Percentiles rank a stretch among this genome's conserved stretches.
phyloP scores from a whole-genome alignment of 2,797 vertebrate species.

The Tapirus indicus region DNA sequence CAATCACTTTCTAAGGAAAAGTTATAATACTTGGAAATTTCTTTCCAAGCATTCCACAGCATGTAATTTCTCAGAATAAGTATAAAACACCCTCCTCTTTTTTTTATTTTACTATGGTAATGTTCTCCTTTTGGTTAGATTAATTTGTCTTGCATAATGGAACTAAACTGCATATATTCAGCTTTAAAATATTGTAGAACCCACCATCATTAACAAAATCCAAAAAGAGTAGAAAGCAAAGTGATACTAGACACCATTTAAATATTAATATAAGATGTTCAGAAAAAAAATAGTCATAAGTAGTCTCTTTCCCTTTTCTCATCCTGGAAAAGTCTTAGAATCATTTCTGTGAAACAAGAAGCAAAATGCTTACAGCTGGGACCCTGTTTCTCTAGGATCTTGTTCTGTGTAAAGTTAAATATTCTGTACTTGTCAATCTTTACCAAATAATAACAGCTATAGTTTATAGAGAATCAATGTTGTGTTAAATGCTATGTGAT shows the following conservation, averaged over 20 bases:
- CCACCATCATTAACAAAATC: neutral
- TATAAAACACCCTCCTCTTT: neutral
- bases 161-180: neutral
- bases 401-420: neutral
- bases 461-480: neutral
- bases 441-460: neutral
- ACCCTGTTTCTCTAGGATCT: neutral
- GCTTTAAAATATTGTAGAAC: neutral
- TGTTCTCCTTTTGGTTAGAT: neutral
- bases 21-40: constrained; percentile 21
- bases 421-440: neutral
- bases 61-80: neutral
- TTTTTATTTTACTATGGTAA: neutral
- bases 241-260: neutral
- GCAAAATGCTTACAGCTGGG: neutral
- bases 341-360: neutral
- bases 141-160: neutral
- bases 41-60: neutral
- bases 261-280: neutral
- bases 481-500: neutral
- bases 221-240: neutral
- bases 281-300: neutral
- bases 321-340: neutral
- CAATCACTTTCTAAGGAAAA: neutral
- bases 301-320: neutral